Percentiles rank a stretch among this genome's conserved stretches.
phyloP scores from a whole-genome alignment of 2,888 invertebrate genomes.

The Eremobia ochroleuca region DNA sequence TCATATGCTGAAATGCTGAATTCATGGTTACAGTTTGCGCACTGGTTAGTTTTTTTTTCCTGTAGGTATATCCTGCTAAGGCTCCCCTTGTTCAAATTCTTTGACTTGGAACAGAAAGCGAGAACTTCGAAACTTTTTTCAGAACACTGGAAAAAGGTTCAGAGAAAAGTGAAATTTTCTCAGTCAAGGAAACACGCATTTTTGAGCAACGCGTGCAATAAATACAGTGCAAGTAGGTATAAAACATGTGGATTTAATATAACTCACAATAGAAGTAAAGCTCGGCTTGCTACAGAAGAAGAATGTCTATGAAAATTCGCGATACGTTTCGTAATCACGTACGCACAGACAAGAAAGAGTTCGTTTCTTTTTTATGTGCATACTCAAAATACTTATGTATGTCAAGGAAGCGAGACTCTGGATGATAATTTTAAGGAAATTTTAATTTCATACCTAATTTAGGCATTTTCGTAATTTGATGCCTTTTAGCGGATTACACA shows the following conservation, averaged over 20 bases:
- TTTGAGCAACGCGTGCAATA: not conserved
- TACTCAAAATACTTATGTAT: not conserved
- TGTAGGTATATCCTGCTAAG: no score
- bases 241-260: slow-evolving; percentile 5
- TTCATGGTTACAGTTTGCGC: no score
- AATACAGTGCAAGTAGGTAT: not conserved
- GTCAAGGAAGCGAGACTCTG: not conserved
- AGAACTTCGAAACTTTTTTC: not conserved
- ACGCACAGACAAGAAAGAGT: not conserved
- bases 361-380: slow-evolving; percentile 12
- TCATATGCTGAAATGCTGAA: no score
- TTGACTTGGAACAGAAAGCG: not conserved
- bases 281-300: not conserved
- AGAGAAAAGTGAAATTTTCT: not conserved
- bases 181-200: not conserved
- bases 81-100: not conserved
- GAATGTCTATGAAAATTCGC: slow-evolving; percentile 21
- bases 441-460: not conserved
- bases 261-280: slow-evolving; percentile 20
- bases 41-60: no score
- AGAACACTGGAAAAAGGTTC: no score
- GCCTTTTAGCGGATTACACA: not conserved
- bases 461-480: not conserved
- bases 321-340: slow-evolving; percentile 23
- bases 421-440: not conserved